Evolutionary conservation across 2,888 invertebrate genomes (phyloP), one percentile per base, ranked within the genome.

Genomic region (Lissonota sp.): DNA sequence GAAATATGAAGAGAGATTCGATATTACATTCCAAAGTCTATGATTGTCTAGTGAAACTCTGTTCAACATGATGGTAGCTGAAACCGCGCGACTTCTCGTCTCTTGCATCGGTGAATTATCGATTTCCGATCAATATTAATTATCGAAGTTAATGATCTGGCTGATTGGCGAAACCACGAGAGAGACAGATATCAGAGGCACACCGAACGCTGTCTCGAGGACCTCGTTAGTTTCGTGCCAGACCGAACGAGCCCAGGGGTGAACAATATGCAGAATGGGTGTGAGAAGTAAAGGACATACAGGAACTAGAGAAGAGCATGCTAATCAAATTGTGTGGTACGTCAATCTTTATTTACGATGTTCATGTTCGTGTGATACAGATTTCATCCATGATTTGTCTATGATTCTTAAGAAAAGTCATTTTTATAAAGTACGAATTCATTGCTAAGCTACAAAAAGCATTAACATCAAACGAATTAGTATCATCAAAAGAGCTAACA

Each of bases 101-200:
- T 66, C 71, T 66, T 66, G 72, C 62, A 70, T 60, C 63, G 66
- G 71, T 79, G 82, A 60, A 80, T 84, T 84, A 87, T 90, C 87
- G 89, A 90, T 90, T 87, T 85, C 83, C 86, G 84, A 89, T 90
- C 87, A 87, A 89, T 89, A 90, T 89, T 90, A 90, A 90, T 90
- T 89, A 90, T 86, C 85, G 82, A 83, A 87, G 88, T 88, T 90
- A 90, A 89, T 89, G 90, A 90, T 90, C 88, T 84, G 86, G 86
- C 87, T 88, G 90, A 90, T 91, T 89, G 89, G 87, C 85, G 84
- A 26, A 26, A 26, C 26, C 80, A 82, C 80, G 82, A 60, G 83
- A 69, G 64, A 55, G 49, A 42, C 53, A 72, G 51, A 62, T 60
- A 72, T 40, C 72, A 62, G 51, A 26, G 60, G 62, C 69, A 71